Conservation (phyloP, 1,140 invertebrate species). For the Euura saliciscinereae region DNA sequence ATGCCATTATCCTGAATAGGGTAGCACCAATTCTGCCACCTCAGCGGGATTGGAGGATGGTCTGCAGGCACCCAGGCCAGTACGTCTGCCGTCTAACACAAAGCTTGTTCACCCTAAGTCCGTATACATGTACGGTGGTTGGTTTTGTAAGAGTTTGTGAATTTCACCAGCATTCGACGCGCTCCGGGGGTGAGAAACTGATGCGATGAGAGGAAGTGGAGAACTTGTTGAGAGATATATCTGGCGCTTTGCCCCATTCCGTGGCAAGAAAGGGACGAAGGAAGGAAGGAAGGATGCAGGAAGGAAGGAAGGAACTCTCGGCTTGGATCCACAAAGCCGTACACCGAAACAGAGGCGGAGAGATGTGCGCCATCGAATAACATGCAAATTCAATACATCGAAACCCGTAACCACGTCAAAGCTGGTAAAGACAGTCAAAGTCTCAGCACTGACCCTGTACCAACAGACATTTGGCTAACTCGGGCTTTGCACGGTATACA, state of each 20-base stretch:
- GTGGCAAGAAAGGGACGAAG: neutral
- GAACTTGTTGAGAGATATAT: neutral
- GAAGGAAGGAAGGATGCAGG: neutral
- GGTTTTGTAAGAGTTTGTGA: no score
- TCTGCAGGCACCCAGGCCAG: neutral
- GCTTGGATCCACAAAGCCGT: neutral
- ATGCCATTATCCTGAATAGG: constrained; percentile 5
- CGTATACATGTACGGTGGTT: neutral
- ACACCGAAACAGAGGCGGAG: neutral
- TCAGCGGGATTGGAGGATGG: neutral
- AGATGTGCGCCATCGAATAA: neutral
- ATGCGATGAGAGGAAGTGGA: neutral
- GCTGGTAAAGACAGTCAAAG: neutral
- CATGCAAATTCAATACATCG: constrained; percentile 1
- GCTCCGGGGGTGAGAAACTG: no score
- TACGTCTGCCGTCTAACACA: neutral
- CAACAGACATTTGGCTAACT: neutral
- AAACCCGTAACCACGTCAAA: neutral
- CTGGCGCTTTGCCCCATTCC: neutral
- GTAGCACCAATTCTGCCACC: constrained; percentile 3
- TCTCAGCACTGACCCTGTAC: neutral
- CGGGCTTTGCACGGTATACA: neutral
- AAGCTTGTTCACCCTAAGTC: neutral
- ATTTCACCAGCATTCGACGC: no score
- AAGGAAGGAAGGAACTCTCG: constrained; percentile 3